Percentiles rank a stretch among this genome's conserved stretches.
phyloP scores from a whole-genome alignment of 2,888 invertebrate species.

The Glaucopsyche alexis region DNA sequence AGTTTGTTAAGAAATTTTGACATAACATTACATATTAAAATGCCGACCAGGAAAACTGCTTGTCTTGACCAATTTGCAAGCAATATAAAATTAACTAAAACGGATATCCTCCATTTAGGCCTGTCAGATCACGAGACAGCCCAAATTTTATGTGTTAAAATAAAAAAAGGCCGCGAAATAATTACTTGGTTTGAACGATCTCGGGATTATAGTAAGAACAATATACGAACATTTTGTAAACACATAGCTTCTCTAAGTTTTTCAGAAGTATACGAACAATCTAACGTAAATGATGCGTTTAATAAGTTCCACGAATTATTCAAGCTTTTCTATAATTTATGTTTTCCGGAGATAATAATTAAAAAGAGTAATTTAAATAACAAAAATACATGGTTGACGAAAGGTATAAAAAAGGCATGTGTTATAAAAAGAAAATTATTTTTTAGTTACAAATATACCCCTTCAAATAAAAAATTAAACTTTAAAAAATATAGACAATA shows the following conservation, averaged over 20 bases:
- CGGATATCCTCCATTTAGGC: no score
- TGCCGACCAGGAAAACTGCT: neutral
- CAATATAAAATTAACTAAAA: neutral
- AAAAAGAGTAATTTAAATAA: neutral
- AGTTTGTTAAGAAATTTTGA: neutral
- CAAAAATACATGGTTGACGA: neutral
- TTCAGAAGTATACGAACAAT: no score
- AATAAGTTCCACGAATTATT: no score
- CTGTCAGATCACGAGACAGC: neutral
- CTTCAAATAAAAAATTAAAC: neutral
- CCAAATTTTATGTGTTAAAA: neutral
- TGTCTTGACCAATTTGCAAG: neutral
- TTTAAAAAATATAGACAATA: neutral
- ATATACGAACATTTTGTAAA: neutral
- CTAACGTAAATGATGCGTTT: no score
- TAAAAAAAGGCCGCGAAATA: slow-evolving; percentile 1
- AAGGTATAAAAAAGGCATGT: neutral
- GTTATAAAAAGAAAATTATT: neutral
- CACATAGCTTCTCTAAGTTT: no score
- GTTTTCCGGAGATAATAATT: neutral
- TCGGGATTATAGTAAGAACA: neutral
- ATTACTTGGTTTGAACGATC: neutral
- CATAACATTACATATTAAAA: neutral
- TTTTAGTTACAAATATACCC: neutral
- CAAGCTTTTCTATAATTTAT: no score